These are phyloP conservation scores for Boloria selene DNA, from an alignment of 2,888 invertebrate genomes.

Conservation along the genomic window DNA sequence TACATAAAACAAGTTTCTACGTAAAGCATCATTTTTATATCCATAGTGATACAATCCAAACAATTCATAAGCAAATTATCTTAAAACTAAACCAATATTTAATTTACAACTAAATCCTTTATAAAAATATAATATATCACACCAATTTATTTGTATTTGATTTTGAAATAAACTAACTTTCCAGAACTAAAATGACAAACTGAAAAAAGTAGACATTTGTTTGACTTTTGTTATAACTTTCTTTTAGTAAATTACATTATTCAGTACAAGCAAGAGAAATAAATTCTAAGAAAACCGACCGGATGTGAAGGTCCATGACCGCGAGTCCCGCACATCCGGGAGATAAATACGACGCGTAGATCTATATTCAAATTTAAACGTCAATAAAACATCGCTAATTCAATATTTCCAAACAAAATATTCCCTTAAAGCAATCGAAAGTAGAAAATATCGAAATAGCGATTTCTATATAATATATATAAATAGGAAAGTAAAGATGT, in stretches of 20 bases:
- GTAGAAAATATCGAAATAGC: constrained; percentile 30
- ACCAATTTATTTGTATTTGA: constrained; percentile 8
- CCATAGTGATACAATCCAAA: constrained; percentile 2
- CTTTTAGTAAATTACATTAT: constrained; percentile 14
- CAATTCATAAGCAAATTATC: constrained; percentile 1
- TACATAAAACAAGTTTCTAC: constrained; percentile 2
- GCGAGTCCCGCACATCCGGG: constrained; percentile 14
- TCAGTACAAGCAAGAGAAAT: constrained; percentile 27
- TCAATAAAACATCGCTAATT: constrained; percentile 31
- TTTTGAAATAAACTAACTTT: background rate
- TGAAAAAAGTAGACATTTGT: background rate
- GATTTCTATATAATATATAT: constrained; percentile 30
- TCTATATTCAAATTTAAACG: constrained; percentile 29
- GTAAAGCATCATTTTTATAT: background rate
- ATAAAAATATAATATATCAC: constrained; percentile 20
- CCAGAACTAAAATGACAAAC: background rate
- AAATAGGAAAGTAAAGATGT: constrained; percentile 46
- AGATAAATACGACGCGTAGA: constrained; percentile 24
- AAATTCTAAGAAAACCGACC: constrained; percentile 24
- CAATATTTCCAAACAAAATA: constrained; percentile 30
- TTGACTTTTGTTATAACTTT: constrained; percentile 9
- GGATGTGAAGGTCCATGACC: background rate
- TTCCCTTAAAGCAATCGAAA: constrained; percentile 20
- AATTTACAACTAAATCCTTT: constrained; percentile 10
- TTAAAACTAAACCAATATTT: background rate